Percentiles rank a stretch among this genome's conserved stretches.
These are phyloP conservation scores for Engystomops pustulosus DNA, from an alignment of 2,113 vertebrate species.

Conservation along the genomic window DNA sequence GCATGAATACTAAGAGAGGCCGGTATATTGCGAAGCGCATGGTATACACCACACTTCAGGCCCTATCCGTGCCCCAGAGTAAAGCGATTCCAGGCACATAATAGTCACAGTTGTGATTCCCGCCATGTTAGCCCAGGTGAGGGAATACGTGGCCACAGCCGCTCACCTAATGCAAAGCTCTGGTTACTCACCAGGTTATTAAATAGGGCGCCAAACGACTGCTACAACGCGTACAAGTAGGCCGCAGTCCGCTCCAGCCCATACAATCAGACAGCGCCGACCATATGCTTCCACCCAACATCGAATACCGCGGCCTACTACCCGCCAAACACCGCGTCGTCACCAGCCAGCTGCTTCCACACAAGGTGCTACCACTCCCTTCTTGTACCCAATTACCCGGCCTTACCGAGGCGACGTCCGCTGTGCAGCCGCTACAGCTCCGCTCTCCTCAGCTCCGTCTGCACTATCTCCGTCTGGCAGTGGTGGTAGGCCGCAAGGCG, in stretches of 20 bases:
- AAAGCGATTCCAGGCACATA: no score
- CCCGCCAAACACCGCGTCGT: not conserved
- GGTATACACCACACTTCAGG: no score
- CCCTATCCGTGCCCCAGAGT: no score
- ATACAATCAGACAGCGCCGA: not conserved
- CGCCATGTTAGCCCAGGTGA: no score
- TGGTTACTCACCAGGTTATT: no score
- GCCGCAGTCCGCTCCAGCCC: not conserved
- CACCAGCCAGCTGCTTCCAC: not conserved
- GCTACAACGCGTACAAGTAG: no score
- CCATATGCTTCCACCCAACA: not conserved
- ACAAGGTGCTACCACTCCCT: not conserved
- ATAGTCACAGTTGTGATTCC: no score
- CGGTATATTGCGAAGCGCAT: no score
- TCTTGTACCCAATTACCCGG: not conserved
- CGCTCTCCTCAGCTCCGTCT: not conserved
- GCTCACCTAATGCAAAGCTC: no score
- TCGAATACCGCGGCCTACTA: not conserved
- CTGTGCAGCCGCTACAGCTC: conserved; percentile 20
- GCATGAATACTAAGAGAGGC: no score
- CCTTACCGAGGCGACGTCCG: conserved; percentile 17
- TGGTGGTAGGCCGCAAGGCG: conserved; percentile 14
- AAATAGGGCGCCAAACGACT: no score
- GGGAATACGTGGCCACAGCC: no score
- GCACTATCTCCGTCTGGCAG: not conserved